These are phyloP conservation scores for Toxostoma redivivum DNA, from an alignment of 2,113 vertebrate species.

Conservation along the genomic window DNA sequence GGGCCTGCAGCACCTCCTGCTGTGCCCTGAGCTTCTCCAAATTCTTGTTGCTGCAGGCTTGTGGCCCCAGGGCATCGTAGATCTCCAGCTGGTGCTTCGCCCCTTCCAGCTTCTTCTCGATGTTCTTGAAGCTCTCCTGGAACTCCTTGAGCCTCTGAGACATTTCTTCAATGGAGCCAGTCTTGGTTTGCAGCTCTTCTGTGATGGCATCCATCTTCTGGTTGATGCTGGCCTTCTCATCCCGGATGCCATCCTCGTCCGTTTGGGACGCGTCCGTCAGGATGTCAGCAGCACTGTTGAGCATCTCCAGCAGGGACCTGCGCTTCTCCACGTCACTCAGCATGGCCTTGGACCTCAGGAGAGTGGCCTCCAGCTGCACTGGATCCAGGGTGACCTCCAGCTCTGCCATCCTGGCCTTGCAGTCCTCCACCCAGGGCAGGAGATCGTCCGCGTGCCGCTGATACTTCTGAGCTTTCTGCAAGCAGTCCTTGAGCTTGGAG, in stretches of 20 bases:
- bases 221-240: conserved; percentile 90
- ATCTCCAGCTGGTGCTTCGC: conserved; percentile 94
- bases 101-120: conserved; percentile 91
- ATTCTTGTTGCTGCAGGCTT: conserved; percentile 95
- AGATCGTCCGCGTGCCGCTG: conserved; percentile 84
- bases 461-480: conserved; percentile 88
- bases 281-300: conserved; percentile 89
- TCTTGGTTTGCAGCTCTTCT: conserved; percentile 82
- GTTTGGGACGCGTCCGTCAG: conserved; percentile 86
- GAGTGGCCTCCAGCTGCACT: conserved; percentile 79
- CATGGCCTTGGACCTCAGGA: conserved; percentile 83
- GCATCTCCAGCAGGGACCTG: conserved; percentile 83
- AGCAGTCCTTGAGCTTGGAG: conserved; percentile 79
- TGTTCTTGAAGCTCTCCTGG: conserved; percentile 88
- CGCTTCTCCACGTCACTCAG: conserved; percentile 87
- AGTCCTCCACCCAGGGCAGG: conserved; percentile 85
- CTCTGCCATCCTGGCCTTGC: conserved; percentile 76
- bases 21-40: conserved; percentile 89
- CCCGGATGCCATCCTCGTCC: conserved; percentile 89
- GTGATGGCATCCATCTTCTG: conserved; percentile 85
- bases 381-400: conserved; percentile 83
- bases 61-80: conserved; percentile 90
- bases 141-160: conserved; percentile 91
- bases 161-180: conserved; percentile 90
- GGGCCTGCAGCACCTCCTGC: conserved; percentile 84